Evolutionary conservation across 2,888 invertebrate species (phyloP).

Genomic region (Itoplectis maculator): DNA sequence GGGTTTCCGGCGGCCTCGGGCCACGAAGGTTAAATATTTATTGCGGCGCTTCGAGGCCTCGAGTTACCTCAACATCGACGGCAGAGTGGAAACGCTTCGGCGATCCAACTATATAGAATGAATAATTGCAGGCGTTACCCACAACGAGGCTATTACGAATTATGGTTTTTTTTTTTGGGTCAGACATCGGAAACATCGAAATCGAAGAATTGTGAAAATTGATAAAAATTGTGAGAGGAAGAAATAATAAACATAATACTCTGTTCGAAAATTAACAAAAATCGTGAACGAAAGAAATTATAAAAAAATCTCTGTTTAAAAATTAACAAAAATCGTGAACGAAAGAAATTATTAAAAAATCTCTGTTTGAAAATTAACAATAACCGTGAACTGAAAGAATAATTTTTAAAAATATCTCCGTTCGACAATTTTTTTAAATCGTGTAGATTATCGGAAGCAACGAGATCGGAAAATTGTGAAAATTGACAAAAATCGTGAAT

Average conservation of each 20-base stretch:
- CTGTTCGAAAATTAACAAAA: too few species aligned
- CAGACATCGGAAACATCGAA: not conserved
- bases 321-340: too few species aligned
- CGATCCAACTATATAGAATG: constrained; percentile 8
- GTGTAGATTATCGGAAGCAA: too few species aligned
- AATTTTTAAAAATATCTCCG: not conserved
- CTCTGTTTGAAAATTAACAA: not conserved
- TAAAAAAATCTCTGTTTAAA: not conserved
- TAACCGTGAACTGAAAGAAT: too few species aligned
- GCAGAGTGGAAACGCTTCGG: constrained; percentile 36
- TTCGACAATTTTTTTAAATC: not conserved
- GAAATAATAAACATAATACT: too few species aligned
- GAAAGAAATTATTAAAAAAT: not conserved
- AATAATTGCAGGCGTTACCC: not conserved
- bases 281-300: too few species aligned
- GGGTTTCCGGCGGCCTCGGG: constrained; percentile 61
- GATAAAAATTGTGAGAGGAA: too few species aligned
- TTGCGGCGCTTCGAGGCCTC: constrained; percentile 44
- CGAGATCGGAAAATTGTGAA: not conserved
- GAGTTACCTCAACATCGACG: constrained; percentile 16
- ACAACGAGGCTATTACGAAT: constrained; percentile 1
- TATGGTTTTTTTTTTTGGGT: not conserved
- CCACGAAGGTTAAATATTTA: constrained; percentile 65
- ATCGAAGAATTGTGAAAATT: not conserved
- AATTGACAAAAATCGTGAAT: too few species aligned